Evolutionary conservation across 1,140 invertebrate genomes (phyloP).

Genomic region (Orius insidiosus): DNA sequence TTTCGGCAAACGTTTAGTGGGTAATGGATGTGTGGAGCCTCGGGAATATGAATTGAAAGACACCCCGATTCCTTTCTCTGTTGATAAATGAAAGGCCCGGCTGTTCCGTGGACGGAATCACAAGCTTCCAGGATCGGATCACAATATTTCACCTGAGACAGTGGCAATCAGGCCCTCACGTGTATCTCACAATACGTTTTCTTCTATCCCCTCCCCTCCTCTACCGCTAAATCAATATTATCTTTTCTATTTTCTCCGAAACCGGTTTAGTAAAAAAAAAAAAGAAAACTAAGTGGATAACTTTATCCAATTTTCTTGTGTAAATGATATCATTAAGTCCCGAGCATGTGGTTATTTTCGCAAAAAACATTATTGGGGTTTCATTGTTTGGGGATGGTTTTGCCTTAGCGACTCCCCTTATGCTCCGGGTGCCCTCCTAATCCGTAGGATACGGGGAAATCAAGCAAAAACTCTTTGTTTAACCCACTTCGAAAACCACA

Average conservation of each 20-base stretch:
- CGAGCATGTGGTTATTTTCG: too few relatives aligned
- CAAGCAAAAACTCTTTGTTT: too few relatives aligned
- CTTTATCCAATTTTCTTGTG: too few relatives aligned
- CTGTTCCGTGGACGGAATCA: slow-evolving; percentile 11
- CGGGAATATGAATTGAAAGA: slow-evolving; percentile 6
- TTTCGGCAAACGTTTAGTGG: slow-evolving; percentile 5
- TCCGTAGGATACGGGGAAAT: too few relatives aligned
- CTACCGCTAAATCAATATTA: slow-evolving; percentile 11
- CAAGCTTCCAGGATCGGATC: slow-evolving; percentile 11
- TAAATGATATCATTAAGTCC: too few relatives aligned
- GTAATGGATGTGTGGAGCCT: slow-evolving; percentile 1
- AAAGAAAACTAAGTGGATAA: too few relatives aligned
- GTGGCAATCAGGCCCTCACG: slow-evolving; percentile 10
- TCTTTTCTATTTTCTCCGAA: slow-evolving; percentile 11
- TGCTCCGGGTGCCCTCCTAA: too few relatives aligned
- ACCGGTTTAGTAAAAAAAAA: too few relatives aligned
- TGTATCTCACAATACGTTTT: not conserved
- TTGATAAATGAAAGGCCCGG: slow-evolving; percentile 13
- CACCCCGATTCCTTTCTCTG: slow-evolving; percentile 9
- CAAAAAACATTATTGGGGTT: too few relatives aligned
- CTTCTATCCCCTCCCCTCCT: not conserved
- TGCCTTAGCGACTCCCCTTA: too few relatives aligned
- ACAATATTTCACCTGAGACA: slow-evolving; percentile 13
- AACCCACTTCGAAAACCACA: too few relatives aligned
- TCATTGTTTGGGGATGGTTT: too few relatives aligned